These are phyloP conservation scores for Listronotus bonariensis DNA, from an alignment of 1,140 invertebrate genomes.

Conservation along the genomic window DNA sequence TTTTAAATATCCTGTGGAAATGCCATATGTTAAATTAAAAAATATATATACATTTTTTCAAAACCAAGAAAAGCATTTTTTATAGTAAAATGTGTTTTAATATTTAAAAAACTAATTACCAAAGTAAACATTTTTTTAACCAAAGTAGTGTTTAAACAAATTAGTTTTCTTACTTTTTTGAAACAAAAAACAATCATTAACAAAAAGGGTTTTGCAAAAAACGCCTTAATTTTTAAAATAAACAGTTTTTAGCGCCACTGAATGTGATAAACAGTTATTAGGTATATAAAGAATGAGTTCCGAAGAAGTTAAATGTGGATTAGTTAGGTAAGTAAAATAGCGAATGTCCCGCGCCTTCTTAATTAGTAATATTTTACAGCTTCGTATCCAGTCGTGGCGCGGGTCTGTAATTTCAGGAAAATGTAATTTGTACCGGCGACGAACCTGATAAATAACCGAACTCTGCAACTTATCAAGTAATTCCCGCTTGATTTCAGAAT, in stretches of 20 bases:
- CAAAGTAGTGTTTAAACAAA: too few species aligned
- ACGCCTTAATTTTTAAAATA: too few species aligned
- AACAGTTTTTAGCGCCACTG: not conserved
- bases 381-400: conserved; percentile 39
- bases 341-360: conserved; percentile 44
- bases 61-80: too few species aligned
- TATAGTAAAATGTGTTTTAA: too few species aligned
- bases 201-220: too few species aligned
- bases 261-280: conserved; percentile 27
- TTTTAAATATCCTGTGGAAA: too few species aligned
- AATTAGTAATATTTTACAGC: conserved; percentile 51
- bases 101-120: too few species aligned
- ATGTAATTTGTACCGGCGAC: conserved; percentile 49
- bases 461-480: conserved; percentile 41
- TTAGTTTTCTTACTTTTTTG: too few species aligned
- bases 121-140: too few species aligned
- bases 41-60: too few species aligned
- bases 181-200: too few species aligned
- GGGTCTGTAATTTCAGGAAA: conserved; percentile 44
- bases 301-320: conserved; percentile 39
- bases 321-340: conserved; percentile 38
- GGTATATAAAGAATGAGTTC: conserved; percentile 32
- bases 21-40: too few species aligned
- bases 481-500: conserved; percentile 32
- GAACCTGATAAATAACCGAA: conserved; percentile 47